These are phyloP conservation scores for Ptychoptera contaminata DNA, from an alignment of 2,888 invertebrate genomes.

Conservation along the genomic window DNA sequence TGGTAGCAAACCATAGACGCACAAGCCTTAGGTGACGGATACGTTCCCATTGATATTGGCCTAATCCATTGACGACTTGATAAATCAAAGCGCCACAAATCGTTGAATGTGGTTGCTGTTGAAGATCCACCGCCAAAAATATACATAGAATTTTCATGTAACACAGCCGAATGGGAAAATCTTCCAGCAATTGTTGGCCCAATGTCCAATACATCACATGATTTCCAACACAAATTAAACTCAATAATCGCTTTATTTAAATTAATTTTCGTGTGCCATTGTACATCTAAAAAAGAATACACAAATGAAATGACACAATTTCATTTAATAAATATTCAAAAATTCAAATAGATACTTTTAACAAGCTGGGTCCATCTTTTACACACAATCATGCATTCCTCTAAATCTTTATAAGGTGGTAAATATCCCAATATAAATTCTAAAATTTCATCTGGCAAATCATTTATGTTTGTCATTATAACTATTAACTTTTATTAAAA, in stretches of 20 bases:
- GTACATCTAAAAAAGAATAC: constrained; percentile 48
- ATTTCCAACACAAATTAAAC: constrained; percentile 62
- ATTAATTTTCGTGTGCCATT: constrained; percentile 54
- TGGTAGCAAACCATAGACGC: constrained; percentile 82
- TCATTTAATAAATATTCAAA: neutral
- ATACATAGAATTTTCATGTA: constrained; percentile 74
- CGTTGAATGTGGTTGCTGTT: constrained; percentile 89
- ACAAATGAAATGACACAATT: constrained; percentile 1
- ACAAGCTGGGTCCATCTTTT: constrained; percentile 74
- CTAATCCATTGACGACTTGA: constrained; percentile 72
- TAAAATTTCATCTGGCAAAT: constrained; percentile 83
- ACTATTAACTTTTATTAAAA: neutral
- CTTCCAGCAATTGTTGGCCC: constrained; percentile 72
- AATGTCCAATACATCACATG: constrained; percentile 38
- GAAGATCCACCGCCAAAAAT: constrained; percentile 94
- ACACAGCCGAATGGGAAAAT: constrained; percentile 82
- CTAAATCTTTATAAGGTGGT: constrained; percentile 80
- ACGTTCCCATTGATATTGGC: constrained; percentile 64
- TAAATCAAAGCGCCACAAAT: constrained; percentile 87
- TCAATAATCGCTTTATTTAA: constrained; percentile 60
- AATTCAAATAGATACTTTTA: constrained; percentile 46
- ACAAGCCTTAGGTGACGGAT: constrained; percentile 92
- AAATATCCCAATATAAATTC: constrained; percentile 81
- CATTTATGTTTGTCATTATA: constrained; percentile 33
- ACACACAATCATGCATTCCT: constrained; percentile 72